A percentile compares a stretch with the other conserved stretches of the same genome.
phyloP scores from a whole-genome alignment of 2,113 vertebrate genomes.

The Cyprichromis sp. region DNA sequence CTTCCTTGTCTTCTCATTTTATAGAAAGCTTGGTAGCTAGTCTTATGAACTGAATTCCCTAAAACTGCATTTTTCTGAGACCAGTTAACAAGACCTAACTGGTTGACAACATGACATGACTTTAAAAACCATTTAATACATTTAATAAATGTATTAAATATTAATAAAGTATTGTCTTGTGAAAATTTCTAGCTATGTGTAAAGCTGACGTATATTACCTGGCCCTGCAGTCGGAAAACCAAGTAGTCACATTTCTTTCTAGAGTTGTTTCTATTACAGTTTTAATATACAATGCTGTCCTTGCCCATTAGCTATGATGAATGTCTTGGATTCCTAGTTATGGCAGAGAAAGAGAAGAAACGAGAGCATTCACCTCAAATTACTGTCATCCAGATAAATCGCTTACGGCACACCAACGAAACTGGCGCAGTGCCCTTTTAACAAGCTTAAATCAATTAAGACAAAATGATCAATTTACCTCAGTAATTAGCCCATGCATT shows the following conservation, averaged over 20 bases:
- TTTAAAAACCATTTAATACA: background rate
- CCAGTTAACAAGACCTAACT: background rate
- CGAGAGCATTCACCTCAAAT: constrained; percentile 51
- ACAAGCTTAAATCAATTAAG: constrained; percentile 61
- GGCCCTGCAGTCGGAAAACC: background rate
- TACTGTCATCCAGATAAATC: constrained; percentile 48
- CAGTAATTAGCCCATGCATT: constrained; percentile 53
- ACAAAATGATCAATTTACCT: constrained; percentile 57
- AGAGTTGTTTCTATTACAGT: background rate
- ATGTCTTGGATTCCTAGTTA: constrained; percentile 7
- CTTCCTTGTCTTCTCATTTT: background rate
- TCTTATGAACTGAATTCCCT: background rate
- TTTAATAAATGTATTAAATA: background rate
- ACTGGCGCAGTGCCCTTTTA: constrained; percentile 34
- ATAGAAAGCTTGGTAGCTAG: background rate
- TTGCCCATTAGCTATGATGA: constrained; percentile 17
- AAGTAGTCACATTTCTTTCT: background rate
- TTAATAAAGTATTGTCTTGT: background rate
- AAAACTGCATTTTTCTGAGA: background rate
- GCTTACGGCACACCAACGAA: constrained; percentile 12
- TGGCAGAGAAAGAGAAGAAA: constrained; percentile 31
- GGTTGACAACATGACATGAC: background rate
- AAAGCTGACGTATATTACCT: background rate
- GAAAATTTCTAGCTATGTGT: background rate
- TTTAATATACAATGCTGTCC: background rate